Evolutionary conservation across 1,140 invertebrate genomes (phyloP).

Genomic region (Lordiphosa stackelbergi): DNA sequence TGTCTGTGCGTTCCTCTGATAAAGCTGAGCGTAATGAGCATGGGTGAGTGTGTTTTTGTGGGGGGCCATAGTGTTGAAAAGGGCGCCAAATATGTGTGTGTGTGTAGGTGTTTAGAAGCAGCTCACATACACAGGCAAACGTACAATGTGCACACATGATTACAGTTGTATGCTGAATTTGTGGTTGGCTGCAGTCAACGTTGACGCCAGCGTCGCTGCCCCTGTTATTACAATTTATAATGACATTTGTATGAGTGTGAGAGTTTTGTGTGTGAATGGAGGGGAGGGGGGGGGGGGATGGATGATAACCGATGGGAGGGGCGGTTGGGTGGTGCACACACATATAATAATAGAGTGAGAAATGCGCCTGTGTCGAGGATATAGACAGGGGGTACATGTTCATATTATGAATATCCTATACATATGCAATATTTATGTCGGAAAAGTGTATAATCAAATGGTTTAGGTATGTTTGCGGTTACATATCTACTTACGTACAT

Average conservation of each 20-base stretch:
- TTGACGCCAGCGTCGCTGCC: constrained; percentile 46
- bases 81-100: constrained; percentile 62
- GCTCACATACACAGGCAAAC: constrained; percentile 22
- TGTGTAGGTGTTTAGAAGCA: constrained; percentile 69
- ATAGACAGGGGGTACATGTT: constrained; percentile 54
- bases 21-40: constrained; percentile 71
- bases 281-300: too few relatives aligned
- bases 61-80: constrained; percentile 68
- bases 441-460: constrained; percentile 10
- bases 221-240: constrained; percentile 76
- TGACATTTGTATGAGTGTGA: constrained; percentile 63
- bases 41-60: constrained; percentile 53
- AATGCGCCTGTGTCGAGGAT: constrained; percentile 60
- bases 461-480: constrained; percentile 3
- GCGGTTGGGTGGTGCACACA: constrained; percentile 11
- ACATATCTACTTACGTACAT: constrained; percentile 3
- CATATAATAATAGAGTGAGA: constrained; percentile 50
- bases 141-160: constrained; percentile 68
- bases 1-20: constrained; percentile 52
- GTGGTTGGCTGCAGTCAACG: constrained; percentile 60
- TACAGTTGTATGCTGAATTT: constrained; percentile 76
- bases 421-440: constrained; percentile 25
- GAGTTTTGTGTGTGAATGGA: constrained; percentile 23
- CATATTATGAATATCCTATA: constrained; percentile 68
- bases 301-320: too few relatives aligned